Conservation (phyloP, 2,888 invertebrate species). For the Cryptocheilus praepositus region DNA sequence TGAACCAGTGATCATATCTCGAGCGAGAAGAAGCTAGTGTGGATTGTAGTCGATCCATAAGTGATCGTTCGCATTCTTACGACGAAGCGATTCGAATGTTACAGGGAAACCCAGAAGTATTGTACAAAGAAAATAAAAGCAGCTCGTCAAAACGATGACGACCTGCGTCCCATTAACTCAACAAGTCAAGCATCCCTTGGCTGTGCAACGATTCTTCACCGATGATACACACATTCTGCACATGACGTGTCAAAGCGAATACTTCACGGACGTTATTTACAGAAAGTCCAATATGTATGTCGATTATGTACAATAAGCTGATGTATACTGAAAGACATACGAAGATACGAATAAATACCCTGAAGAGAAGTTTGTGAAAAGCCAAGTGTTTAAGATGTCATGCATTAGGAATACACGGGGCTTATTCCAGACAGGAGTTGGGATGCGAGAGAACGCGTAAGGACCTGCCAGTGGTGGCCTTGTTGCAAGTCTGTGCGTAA, state of each 20-base stretch:
- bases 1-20: too few relatives aligned
- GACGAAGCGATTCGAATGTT: too few relatives aligned
- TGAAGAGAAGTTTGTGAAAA: constrained; percentile 88
- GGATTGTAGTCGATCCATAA: too few relatives aligned
- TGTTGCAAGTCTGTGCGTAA: constrained; percentile 73
- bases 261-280: constrained; percentile 36
- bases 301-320: constrained; percentile 31
- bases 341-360: constrained; percentile 77
- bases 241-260: constrained; percentile 46
- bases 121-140: too few relatives aligned
- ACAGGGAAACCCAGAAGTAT: too few relatives aligned
- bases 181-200: constrained; percentile 11
- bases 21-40: too few relatives aligned
- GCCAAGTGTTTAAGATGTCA: constrained; percentile 84
- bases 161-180: too few relatives aligned
- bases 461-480: constrained; percentile 91
- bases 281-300: constrained; percentile 17
- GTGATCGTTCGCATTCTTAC: too few relatives aligned
- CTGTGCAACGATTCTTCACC: constrained; percentile 11
- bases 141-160: too few relatives aligned
- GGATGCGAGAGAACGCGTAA: constrained; percentile 92
- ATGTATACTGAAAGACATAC: constrained; percentile 48
- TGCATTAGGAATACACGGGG: constrained; percentile 88
- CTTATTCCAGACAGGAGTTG: constrained; percentile 85
- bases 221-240: constrained; percentile 34